These are phyloP conservation scores for Zoanthus sansibaricus DNA, from an alignment of 92 coral and sea anemone genomes.

Conservation along the genomic window DNA sequence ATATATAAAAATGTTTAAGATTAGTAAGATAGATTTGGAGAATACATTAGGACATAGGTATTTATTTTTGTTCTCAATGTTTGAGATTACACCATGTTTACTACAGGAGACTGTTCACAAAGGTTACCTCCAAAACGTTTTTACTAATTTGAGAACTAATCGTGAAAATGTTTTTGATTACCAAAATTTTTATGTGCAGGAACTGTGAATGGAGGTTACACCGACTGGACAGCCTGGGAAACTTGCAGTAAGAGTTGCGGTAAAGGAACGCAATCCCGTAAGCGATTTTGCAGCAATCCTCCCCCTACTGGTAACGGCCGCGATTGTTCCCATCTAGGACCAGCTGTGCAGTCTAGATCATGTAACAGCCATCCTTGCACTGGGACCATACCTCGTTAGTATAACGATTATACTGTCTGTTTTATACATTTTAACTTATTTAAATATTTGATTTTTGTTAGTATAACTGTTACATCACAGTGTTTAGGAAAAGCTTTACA, in stretches of 20 bases:
- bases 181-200: neutral
- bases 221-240: conserved; percentile 22
- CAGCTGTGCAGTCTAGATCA: conserved; percentile 10
- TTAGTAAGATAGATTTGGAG: too few relatives aligned
- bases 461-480: too few relatives aligned
- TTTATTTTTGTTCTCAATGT: too few relatives aligned
- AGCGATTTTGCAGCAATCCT: conserved; percentile 33
- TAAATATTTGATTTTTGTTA: too few relatives aligned
- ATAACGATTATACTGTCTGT: too few relatives aligned
- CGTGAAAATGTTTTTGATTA: neutral
- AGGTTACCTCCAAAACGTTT: too few relatives aligned
- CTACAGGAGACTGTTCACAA: too few relatives aligned
- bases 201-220: conserved; percentile 29
- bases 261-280: conserved; percentile 14
- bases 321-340: conserved; percentile 36
- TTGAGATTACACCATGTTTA: too few relatives aligned
- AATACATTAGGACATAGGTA: too few relatives aligned
- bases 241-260: conserved; percentile 34
- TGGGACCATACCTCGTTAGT: conserved; percentile 21
- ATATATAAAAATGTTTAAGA: too few relatives aligned
- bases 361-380: conserved; percentile 40
- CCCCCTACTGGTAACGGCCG: conserved; percentile 32
- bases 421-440: too few relatives aligned
- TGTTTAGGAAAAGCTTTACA: too few relatives aligned
- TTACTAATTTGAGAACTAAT: neutral